Percentiles rank a stretch among this genome's conserved stretches.
Evolutionary conservation across 2,797 vertebrate species (phyloP).

Genomic region (Leptoclinus maculatus): DNA sequence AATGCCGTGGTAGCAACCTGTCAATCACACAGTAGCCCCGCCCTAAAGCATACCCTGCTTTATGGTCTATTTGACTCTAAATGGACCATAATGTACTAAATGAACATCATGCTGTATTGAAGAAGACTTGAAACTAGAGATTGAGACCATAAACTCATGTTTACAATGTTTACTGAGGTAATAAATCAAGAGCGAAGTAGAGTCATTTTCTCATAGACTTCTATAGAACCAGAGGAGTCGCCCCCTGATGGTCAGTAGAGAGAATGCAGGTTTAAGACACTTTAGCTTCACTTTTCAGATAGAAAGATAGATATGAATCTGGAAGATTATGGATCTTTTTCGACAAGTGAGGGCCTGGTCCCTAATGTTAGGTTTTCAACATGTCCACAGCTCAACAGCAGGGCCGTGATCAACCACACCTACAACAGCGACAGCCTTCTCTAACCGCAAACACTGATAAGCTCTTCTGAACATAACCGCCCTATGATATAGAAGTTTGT

Average conservation of each 20-base stretch:
- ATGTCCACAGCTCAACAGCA: background rate
- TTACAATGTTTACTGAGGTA: too few species aligned
- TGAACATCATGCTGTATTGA: too few species aligned
- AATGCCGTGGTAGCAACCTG: too few species aligned
- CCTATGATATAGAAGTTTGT: background rate
- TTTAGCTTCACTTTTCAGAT: too few species aligned
- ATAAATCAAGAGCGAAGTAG: too few species aligned
- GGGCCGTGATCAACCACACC: conserved; percentile 8
- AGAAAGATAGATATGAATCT: background rate
- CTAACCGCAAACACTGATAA: conserved; percentile 34
- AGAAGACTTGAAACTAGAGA: too few species aligned
- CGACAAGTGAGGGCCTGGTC: background rate
- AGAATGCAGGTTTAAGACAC: background rate
- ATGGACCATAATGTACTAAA: too few species aligned
- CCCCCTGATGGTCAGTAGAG: background rate
- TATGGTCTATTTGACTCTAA: too few species aligned
- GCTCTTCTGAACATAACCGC: background rate
- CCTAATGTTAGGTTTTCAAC: too few species aligned
- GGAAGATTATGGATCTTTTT: background rate
- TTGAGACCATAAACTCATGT: too few species aligned
- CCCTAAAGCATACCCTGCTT: too few species aligned
- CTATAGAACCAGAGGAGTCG: background rate
- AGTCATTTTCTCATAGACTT: background rate
- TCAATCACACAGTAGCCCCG: too few species aligned
- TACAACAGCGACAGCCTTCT: background rate